Conservation (phyloP, 2,797 vertebrate genomes). For the Buceros bicornis region DNA sequence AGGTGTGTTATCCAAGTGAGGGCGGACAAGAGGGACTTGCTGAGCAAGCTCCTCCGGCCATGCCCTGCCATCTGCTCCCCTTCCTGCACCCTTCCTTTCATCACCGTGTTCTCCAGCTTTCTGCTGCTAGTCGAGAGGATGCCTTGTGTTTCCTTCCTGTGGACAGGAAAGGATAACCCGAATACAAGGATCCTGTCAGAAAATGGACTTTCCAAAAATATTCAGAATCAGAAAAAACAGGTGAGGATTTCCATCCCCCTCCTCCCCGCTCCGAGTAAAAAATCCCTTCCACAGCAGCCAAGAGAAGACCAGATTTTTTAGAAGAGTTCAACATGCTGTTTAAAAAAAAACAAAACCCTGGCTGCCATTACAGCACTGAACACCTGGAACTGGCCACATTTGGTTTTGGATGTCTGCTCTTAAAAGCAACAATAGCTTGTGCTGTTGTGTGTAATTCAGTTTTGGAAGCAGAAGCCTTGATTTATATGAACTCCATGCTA, state of each 20-base stretch:
- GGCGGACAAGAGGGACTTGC: background rate
- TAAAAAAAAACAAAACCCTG: background rate
- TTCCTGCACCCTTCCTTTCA: background rate
- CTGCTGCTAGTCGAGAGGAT: background rate
- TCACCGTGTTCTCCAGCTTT: background rate
- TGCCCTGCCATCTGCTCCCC: background rate
- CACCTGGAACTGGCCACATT: slow-evolving; percentile 19
- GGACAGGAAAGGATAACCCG: background rate
- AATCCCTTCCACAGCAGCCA: background rate
- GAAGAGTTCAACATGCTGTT: background rate
- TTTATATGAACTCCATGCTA: slow-evolving; percentile 53
- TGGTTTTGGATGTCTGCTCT: slow-evolving; percentile 8
- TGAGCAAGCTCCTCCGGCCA: background rate
- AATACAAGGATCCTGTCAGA: background rate
- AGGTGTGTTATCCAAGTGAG: background rate
- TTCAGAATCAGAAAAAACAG: background rate
- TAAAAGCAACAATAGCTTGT: slow-evolving; percentile 43
- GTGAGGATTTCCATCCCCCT: background rate
- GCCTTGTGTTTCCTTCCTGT: background rate
- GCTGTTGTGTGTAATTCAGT: slow-evolving; percentile 25
- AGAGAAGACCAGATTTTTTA: background rate
- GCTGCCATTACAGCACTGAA: background rate
- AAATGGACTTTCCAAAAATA: background rate
- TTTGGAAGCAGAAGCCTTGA: slow-evolving; percentile 46
- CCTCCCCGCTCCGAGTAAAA: background rate